Conservation (phyloP, 2,113 vertebrate species). For the Platycercus adscitus region DNA sequence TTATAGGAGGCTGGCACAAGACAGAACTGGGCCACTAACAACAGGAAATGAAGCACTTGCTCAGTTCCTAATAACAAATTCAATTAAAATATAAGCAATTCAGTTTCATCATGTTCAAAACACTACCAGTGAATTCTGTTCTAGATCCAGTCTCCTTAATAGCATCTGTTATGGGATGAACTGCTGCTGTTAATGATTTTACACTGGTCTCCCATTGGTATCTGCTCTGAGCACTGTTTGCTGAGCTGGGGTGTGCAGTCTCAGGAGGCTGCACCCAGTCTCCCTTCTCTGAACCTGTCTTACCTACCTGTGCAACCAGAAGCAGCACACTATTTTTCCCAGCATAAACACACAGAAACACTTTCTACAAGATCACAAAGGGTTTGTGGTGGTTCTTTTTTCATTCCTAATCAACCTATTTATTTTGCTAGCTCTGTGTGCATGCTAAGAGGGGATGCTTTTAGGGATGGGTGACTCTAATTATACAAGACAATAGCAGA, state of each 20-base stretch:
- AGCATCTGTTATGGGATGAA: neutral
- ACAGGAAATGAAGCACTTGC: neutral
- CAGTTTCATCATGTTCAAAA: neutral
- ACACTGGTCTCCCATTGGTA: neutral
- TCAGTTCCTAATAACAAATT: neutral
- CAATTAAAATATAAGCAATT: neutral
- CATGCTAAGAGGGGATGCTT: slow-evolving; percentile 10
- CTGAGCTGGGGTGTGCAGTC: neutral
- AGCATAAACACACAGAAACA: neutral
- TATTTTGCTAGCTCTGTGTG: neutral
- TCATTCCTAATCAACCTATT: neutral
- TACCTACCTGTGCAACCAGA: neutral
- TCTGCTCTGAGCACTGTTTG: neutral
- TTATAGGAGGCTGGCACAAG: neutral
- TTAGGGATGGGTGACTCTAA: slow-evolving; percentile 52
- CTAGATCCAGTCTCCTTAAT: neutral
- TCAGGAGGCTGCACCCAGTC: neutral
- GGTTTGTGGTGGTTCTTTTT: neutral
- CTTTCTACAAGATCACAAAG: neutral
- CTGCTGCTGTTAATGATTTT: neutral
- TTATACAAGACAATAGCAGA: slow-evolving; percentile 43
- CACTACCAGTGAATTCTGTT: neutral
- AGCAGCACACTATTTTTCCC: neutral
- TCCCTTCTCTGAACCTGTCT: neutral
- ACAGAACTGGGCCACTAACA: neutral